Conservation (phyloP, 2,888 invertebrate species). For the Brachyopa scutellaris region DNA sequence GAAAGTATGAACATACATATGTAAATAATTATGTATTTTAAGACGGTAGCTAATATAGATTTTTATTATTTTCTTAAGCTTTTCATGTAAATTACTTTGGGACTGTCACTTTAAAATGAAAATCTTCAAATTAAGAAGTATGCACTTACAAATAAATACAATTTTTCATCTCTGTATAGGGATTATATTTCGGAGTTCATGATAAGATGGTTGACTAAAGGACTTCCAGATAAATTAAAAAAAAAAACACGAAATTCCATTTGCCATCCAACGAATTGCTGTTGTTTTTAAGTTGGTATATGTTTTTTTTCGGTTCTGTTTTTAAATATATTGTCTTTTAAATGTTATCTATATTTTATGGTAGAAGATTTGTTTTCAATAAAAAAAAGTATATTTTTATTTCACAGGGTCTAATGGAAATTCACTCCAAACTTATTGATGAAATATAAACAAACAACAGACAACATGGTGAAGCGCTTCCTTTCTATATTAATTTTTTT, state of each 20-base stretch:
- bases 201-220: conserved; percentile 68
- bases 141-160: conserved; percentile 19
- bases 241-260: conserved; percentile 9
- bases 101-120: too few species aligned
- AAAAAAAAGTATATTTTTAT: conserved; percentile 2
- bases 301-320: neutral
- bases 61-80: neutral
- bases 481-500: too few species aligned
- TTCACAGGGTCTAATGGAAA: conserved; percentile 89
- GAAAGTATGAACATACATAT: too few species aligned
- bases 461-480: conserved; percentile 13
- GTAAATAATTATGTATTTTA: too few species aligned
- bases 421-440: conserved; percentile 92
- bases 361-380: neutral
- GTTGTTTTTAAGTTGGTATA: conserved; percentile 32
- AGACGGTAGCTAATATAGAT: neutral
- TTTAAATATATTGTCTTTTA: neutral
- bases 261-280: conserved; percentile 16
- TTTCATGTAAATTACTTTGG: conserved; percentile 16
- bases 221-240: conserved; percentile 21
- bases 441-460: conserved; percentile 51
- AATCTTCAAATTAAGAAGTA: too few species aligned
- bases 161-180: conserved; percentile 49
- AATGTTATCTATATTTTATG: neutral
- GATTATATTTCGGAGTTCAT: conserved; percentile 56